These are phyloP conservation scores for Apamea crenata DNA, from an alignment of 2,888 invertebrate species.

Conservation along the genomic window DNA sequence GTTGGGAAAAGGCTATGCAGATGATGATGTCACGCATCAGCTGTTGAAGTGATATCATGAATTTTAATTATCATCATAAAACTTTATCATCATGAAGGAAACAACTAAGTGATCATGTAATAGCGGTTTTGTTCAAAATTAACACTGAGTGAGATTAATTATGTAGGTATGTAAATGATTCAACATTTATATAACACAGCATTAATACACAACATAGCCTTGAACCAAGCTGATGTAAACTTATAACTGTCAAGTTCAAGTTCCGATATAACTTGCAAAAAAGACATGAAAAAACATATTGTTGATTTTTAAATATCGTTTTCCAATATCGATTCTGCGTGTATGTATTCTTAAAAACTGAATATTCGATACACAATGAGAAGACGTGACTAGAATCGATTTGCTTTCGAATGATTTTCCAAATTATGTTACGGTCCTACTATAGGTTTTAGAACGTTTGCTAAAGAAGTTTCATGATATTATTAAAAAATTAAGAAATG, in stretches of 20 bases:
- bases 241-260: conserved; percentile 52
- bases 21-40: not conserved
- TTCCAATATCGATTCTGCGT: conserved; percentile 4
- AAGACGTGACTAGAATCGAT: conserved; percentile 52
- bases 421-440: conserved; percentile 32
- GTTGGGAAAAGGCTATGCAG: no score
- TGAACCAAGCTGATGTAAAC: conserved; percentile 26
- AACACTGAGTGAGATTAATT: not conserved
- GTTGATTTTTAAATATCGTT: conserved; percentile 21
- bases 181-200: conserved; percentile 4
- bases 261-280: conserved; percentile 18
- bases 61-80: not conserved
- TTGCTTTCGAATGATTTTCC: conserved; percentile 38
- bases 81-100: not conserved
- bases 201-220: conserved; percentile 27
- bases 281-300: conserved; percentile 18
- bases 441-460: conserved; percentile 11
- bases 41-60: not conserved
- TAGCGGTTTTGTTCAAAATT: conserved; percentile 11
- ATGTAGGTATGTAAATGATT: conserved; percentile 25
- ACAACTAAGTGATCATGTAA: not conserved
- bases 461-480: not conserved
- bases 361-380: conserved; percentile 29
- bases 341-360: conserved; percentile 35
- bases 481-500: not conserved